Percentiles rank a stretch among this genome's conserved stretches.
phyloP scores from a whole-genome alignment of 1,140 invertebrate species.

The Anastrepha obliqua region DNA sequence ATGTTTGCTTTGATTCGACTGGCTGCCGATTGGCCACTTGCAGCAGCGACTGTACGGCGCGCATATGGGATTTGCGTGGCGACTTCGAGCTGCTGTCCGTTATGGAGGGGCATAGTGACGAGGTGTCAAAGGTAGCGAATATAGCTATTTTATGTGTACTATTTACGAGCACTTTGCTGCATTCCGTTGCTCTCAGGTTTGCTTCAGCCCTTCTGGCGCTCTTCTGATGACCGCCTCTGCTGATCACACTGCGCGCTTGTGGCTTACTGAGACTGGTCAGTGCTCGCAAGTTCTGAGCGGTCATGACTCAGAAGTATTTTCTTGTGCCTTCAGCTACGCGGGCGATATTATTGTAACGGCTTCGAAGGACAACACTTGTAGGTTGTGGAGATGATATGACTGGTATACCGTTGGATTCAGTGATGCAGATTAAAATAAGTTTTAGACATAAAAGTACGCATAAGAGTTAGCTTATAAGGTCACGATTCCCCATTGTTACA shows the following conservation, averaged over 20 bases:
- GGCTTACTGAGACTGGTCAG: conserved; percentile 82
- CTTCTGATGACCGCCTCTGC: conserved; percentile 83
- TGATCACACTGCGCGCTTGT: conserved; percentile 84
- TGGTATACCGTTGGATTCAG: conserved; percentile 76
- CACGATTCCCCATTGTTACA: too few species aligned
- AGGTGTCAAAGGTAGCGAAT: conserved; percentile 80
- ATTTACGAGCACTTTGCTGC: conserved; percentile 8
- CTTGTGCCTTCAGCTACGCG: conserved; percentile 85
- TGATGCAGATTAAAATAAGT: neutral
- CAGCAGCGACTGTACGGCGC: conserved; percentile 83
- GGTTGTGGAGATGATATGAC: conserved; percentile 83
- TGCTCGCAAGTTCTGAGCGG: conserved; percentile 83
- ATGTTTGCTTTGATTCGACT: conserved; percentile 83
- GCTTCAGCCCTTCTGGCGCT: conserved; percentile 85
- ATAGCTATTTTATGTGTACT: neutral
- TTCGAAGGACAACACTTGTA: conserved; percentile 83
- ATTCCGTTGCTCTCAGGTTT: conserved; percentile 76
- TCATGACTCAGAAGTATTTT: conserved; percentile 87
- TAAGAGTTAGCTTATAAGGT: too few species aligned
- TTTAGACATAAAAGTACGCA: neutral
- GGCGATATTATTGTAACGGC: conserved; percentile 86
- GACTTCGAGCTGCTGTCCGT: conserved; percentile 79
- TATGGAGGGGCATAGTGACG: conserved; percentile 83
- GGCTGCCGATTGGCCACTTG: conserved; percentile 83
- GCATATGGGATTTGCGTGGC: conserved; percentile 80